A percentile compares a stretch with the other conserved stretches of the same genome.
phyloP scores from a whole-genome alignment of 2,888 invertebrate genomes.

The Loripinus fragilis region DNA sequence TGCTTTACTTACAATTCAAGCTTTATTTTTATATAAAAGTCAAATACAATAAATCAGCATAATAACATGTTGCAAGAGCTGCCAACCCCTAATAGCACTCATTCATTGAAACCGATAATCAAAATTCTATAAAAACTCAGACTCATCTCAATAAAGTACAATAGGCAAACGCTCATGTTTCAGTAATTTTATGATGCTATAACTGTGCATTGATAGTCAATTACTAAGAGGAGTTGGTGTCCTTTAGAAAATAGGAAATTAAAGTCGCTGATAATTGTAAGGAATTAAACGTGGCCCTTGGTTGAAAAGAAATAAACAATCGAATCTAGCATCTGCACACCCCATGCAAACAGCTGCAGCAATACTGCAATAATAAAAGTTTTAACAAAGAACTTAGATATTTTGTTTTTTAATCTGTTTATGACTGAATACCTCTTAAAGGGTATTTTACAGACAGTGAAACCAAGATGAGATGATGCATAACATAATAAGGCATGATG shows the following conservation, averaged over 20 bases:
- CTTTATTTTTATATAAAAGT: too few species aligned
- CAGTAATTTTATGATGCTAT: background rate
- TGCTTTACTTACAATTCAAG: too few species aligned
- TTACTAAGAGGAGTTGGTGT: background rate
- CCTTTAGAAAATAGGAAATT: background rate
- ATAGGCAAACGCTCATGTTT: background rate
- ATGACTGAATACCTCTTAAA: too few species aligned
- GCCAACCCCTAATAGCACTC: background rate
- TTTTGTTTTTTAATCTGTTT: too few species aligned
- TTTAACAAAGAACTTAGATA: too few species aligned
- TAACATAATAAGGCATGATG: too few species aligned
- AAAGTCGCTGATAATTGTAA: background rate
- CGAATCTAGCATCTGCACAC: background rate
- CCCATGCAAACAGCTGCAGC: background rate
- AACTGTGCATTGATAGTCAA: background rate
- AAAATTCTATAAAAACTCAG: background rate
- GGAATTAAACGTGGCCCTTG: background rate
- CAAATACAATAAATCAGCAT: too few species aligned
- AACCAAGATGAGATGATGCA: too few species aligned
- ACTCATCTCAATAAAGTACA: background rate
- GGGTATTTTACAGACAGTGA: too few species aligned
- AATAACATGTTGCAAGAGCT: too few species aligned
- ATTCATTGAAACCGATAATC: background rate
- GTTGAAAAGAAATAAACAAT: background rate
- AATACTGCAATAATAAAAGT: background rate